Percentiles rank a stretch among this genome's conserved stretches.
phyloP scores from a whole-genome alignment of 2,797 vertebrate genomes.

The Nasua narica region DNA sequence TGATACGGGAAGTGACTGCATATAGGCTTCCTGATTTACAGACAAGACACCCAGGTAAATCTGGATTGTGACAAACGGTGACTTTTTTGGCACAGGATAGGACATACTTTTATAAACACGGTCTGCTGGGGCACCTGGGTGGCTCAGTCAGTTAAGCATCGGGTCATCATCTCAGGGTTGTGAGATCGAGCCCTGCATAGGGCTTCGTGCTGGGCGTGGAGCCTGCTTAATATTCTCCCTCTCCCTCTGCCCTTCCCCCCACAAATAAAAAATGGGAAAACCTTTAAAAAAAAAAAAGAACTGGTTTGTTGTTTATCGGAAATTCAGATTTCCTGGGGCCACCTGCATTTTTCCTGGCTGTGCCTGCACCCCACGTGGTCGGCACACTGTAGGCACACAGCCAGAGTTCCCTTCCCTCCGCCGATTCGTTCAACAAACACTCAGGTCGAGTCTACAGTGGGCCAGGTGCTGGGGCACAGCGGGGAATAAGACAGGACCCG shows the following conservation, averaged over 20 bases:
- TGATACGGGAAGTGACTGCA: not conserved
- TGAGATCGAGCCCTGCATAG: not conserved
- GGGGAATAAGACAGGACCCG: rapidly evolving
- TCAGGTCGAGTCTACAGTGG: rapidly evolving
- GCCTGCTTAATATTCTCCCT: not conserved
- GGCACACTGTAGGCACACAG: not conserved
- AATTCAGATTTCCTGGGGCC: not conserved
- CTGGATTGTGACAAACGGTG: not conserved
- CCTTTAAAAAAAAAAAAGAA: not conserved
- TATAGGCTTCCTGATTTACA: not conserved
- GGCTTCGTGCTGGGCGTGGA: not conserved
- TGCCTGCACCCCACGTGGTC: not conserved
- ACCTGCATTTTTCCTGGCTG: not conserved
- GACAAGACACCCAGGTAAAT: not conserved
- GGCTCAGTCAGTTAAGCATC: not conserved
- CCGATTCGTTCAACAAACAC: rapidly evolving
- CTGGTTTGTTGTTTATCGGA: not conserved
- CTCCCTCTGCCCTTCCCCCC: not conserved
- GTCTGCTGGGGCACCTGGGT: not conserved
- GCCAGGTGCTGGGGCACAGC: not conserved
- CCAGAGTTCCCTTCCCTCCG: not conserved
- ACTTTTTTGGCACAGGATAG: not conserved
- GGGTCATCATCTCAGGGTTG: not conserved
- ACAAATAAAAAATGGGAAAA: not conserved
- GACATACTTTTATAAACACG: not conserved